phyloP scores from a whole-genome alignment of 2,888 invertebrate genomes.

The Hofmannophila pseudospretella region DNA sequence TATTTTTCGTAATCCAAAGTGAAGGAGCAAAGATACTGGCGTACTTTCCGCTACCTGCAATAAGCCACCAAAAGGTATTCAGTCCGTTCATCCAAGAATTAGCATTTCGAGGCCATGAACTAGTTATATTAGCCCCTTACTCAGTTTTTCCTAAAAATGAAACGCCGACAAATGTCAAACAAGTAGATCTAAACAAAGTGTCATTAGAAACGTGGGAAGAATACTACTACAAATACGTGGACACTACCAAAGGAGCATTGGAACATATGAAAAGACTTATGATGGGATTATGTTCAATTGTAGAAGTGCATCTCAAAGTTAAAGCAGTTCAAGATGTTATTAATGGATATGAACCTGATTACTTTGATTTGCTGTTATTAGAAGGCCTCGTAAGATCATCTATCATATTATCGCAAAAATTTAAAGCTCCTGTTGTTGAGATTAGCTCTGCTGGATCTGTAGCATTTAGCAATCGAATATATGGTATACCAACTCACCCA shows the following conservation, averaged over 20 bases:
- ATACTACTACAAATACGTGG: neutral
- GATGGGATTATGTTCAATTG: neutral
- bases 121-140: neutral
- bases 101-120: neutral
- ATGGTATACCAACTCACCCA: neutral
- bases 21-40: neutral
- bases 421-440: neutral
- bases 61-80: neutral
- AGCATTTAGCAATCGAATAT: neutral
- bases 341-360: neutral
- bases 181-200: neutral
- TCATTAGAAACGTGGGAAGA: neutral
- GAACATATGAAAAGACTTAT: neutral
- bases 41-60: neutral
- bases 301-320: neutral
- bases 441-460: neutral
- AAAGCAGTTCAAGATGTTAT: neutral
- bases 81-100: neutral
- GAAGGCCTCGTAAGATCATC: neutral
- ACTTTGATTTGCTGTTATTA: neutral
- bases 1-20: neutral
- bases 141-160: neutral
- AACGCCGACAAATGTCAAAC: neutral
- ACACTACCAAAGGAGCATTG: neutral
- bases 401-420: neutral